A percentile compares a stretch with the other conserved stretches of the same genome.
These are phyloP conservation scores for Anarhynchus alexandrinus DNA, from an alignment of 2,113 vertebrate species.

Conservation along the genomic window DNA sequence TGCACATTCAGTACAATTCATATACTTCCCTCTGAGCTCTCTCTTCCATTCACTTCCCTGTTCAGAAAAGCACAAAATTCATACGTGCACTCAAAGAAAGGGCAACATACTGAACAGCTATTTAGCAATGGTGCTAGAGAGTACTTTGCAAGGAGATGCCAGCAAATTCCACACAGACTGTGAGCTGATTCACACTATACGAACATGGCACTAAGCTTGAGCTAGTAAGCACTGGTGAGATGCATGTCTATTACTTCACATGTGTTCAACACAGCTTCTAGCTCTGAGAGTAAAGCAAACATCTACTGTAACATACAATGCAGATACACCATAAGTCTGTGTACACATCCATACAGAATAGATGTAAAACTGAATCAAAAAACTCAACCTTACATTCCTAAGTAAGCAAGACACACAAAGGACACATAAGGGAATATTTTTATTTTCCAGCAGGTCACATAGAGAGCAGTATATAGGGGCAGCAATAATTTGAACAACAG, in stretches of 20 bases:
- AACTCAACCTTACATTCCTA: neutral
- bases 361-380: neutral
- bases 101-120: neutral
- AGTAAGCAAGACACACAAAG: neutral
- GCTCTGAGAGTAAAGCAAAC: neutral
- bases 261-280: neutral
- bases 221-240: neutral
- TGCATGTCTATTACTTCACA: accelerated
- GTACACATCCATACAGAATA: neutral
- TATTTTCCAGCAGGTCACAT: neutral
- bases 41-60: neutral
- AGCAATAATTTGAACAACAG: neutral
- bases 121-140: neutral
- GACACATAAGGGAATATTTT: neutral
- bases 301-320: neutral
- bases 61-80: neutral
- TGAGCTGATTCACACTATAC: neutral
- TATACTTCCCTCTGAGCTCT: neutral
- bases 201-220: neutral
- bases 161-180: neutral
- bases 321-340: neutral
- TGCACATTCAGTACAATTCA: neutral
- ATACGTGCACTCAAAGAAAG: neutral
- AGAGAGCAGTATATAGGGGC: neutral
- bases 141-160: neutral